These are phyloP conservation scores for Platanista minor DNA, from an alignment of 2,113 vertebrate genomes.

Conservation along the genomic window DNA sequence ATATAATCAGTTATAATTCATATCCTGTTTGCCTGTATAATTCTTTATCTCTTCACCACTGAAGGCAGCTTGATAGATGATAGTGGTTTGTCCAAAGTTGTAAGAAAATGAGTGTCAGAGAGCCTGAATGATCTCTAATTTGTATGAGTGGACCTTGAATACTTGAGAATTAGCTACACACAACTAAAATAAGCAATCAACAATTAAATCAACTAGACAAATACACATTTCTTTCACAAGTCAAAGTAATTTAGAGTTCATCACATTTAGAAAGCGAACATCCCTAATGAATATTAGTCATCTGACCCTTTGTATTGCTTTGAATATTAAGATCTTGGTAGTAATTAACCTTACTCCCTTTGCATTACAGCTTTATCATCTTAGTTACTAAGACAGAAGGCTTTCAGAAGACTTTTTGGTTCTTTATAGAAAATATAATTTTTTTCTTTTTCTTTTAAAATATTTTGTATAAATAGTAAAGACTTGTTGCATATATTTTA, in stretches of 20 bases:
- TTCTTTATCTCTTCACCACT: neutral
- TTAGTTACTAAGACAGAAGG: neutral
- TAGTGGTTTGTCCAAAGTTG: neutral
- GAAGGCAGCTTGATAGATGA: neutral
- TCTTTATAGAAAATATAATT: neutral
- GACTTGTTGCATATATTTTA: neutral
- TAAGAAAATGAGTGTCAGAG: slow-evolving; percentile 1
- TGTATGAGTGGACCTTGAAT: neutral
- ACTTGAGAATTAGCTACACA: slow-evolving; percentile 11
- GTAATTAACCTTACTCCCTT: slow-evolving; percentile 21
- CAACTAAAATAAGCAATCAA: slow-evolving; percentile 22
- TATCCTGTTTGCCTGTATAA: neutral
- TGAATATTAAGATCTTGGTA: slow-evolving; percentile 25
- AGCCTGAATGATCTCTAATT: neutral
- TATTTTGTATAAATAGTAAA: slow-evolving; percentile 2
- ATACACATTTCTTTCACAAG: slow-evolving; percentile 29
- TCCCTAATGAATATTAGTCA: slow-evolving; percentile 23
- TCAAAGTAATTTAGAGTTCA: slow-evolving; percentile 23
- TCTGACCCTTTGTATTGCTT: slow-evolving; percentile 18
- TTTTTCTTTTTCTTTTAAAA: neutral
- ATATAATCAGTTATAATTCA: neutral
- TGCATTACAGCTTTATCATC: neutral
- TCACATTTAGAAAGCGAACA: slow-evolving; percentile 27
- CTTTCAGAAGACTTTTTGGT: slow-evolving; percentile 3
- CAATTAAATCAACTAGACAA: slow-evolving; percentile 24